These are phyloP conservation scores for Iselma pallidipennis DNA, from an alignment of 2,888 invertebrate genomes.

Conservation along the genomic window DNA sequence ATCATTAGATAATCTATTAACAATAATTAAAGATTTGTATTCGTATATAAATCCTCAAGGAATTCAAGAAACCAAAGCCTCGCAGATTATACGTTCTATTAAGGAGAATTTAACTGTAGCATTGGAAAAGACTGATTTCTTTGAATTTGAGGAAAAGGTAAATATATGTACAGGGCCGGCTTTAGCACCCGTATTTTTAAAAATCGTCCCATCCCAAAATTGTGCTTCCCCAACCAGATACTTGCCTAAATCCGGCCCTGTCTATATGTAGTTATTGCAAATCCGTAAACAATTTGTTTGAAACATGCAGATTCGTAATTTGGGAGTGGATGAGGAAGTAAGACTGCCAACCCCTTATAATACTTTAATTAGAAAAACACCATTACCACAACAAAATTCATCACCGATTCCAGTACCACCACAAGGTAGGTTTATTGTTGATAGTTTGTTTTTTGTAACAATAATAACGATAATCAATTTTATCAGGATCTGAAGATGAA, in stretches of 20 bases:
- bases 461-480: not conserved
- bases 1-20: not conserved
- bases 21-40: not conserved
- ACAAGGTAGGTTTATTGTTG: slow-evolving; percentile 28
- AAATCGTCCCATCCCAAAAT: no score
- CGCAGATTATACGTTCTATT: not conserved
- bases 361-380: slow-evolving; percentile 49
- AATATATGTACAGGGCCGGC: no score
- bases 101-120: not conserved
- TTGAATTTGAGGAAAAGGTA: slow-evolving; percentile 29
- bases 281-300: no score
- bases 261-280: slow-evolving; percentile 20
- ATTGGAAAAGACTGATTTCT: not conserved
- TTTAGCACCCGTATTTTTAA: no score
- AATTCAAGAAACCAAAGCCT: slow-evolving; percentile 26
- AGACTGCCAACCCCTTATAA: slow-evolving; percentile 52
- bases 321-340: slow-evolving; percentile 44
- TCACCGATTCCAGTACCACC: slow-evolving; percentile 45
- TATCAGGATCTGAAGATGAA: slow-evolving; percentile 72
- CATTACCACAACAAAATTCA: slow-evolving; percentile 47
- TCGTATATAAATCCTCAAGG: slow-evolving; percentile 15
- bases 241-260: not conserved
- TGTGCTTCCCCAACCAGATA: slow-evolving; percentile 7
- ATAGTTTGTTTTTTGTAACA: not conserved
- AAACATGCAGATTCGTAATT: not conserved